phyloP scores from a whole-genome alignment of 2,113 vertebrate genomes.

The Coreoperca whiteheadi region DNA sequence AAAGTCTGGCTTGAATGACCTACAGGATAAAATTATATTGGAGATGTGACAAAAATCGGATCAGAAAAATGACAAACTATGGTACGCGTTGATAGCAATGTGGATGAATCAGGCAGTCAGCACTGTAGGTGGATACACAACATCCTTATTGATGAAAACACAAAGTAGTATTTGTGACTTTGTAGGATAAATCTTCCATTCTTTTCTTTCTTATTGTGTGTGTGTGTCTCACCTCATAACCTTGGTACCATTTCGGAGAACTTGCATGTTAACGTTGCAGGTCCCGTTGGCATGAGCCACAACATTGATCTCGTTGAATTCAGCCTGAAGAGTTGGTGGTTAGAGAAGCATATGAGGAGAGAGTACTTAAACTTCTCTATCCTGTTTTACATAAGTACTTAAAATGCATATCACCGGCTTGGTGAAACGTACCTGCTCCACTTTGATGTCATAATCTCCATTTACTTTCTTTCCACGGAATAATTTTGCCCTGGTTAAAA shows the following conservation, averaged over 20 bases:
- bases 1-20: slow-evolving; percentile 96
- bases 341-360: slow-evolving; percentile 16
- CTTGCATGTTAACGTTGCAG: slow-evolving; percentile 90
- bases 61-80: background rate
- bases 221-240: slow-evolving; percentile 87
- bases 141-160: background rate
- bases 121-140: background rate
- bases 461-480: slow-evolving; percentile 94
- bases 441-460: slow-evolving; percentile 95
- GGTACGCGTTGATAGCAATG: background rate
- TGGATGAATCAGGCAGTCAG: background rate
- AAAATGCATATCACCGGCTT: slow-evolving; percentile 3
- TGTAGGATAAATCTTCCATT: background rate
- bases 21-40: slow-evolving; percentile 58
- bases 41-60: background rate
- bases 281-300: slow-evolving; percentile 93
- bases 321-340: slow-evolving; percentile 83
- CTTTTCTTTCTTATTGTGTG: background rate
- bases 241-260: slow-evolving; percentile 89
- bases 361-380: background rate
- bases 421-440: slow-evolving; percentile 90
- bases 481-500: slow-evolving; percentile 89
- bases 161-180: background rate
- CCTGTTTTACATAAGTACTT: background rate
- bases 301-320: slow-evolving; percentile 94